These are phyloP conservation scores for Cotesia typhae DNA, from an alignment of 1,140 invertebrate genomes.

Conservation along the genomic window DNA sequence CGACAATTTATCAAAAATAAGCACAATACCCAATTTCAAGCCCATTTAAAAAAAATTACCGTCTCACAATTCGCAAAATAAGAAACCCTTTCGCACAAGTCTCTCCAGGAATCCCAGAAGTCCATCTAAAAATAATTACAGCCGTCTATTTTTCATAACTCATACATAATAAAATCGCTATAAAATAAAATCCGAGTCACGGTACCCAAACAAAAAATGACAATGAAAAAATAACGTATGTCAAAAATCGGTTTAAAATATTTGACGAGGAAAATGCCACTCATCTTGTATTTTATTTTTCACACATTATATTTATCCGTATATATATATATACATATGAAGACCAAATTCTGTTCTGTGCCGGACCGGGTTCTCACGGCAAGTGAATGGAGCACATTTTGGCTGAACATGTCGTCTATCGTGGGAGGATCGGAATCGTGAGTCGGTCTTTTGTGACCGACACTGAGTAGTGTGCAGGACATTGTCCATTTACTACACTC, in stretches of 20 bases:
- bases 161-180: too few relatives aligned
- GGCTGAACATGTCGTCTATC: constrained; percentile 62
- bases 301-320: neutral
- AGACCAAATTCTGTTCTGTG: constrained; percentile 60
- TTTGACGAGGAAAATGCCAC: neutral
- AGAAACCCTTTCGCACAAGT: too few relatives aligned
- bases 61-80: too few relatives aligned
- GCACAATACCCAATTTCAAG: neutral
- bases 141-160: too few relatives aligned
- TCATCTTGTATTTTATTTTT: too few relatives aligned
- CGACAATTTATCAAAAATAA: neutral
- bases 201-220: too few relatives aligned
- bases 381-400: constrained; percentile 55
- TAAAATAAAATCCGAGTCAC: too few relatives aligned
- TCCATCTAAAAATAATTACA: too few relatives aligned
- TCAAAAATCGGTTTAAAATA: too few relatives aligned
- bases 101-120: too few relatives aligned
- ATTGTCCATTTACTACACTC: constrained; percentile 58
- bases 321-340: neutral
- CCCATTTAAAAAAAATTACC: too few relatives aligned
- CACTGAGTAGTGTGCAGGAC: constrained; percentile 54
- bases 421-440: constrained; percentile 62
- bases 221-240: too few relatives aligned
- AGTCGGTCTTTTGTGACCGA: constrained; percentile 48
- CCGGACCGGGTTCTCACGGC: constrained; percentile 65